A percentile compares a stretch with the other conserved stretches of the same genome.
Conservation (phyloP, 2,888 invertebrate genomes). For the Melieria crassipennis region DNA sequence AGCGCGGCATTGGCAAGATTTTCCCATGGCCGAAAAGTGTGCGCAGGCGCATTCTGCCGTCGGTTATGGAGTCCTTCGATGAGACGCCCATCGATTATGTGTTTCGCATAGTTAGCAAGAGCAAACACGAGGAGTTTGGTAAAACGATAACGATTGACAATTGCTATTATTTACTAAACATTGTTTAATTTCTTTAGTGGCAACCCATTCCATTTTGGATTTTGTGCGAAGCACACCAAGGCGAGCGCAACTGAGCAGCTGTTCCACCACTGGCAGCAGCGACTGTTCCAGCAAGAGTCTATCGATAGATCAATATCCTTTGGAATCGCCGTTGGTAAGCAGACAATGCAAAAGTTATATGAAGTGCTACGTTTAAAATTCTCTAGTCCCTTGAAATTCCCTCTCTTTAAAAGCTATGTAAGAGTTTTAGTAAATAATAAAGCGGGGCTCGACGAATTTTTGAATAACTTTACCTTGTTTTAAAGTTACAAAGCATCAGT, state of each 20-base stretch:
- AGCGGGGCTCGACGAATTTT: no score
- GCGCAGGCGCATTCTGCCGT: constrained; percentile 74
- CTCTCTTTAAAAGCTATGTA: no score
- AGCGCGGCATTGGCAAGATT: constrained; percentile 78
- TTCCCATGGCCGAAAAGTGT: constrained; percentile 71
- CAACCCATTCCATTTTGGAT: constrained; percentile 76
- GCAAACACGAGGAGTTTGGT: constrained; percentile 78
- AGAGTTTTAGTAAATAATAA: no score
- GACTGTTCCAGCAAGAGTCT: constrained; percentile 71
- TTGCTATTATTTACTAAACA: neutral
- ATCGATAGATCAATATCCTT: constrained; percentile 66
- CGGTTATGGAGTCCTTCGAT: constrained; percentile 71
- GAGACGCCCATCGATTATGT: constrained; percentile 81
- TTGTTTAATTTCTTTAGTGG: constrained; percentile 66
- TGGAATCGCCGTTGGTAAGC: constrained; percentile 54
- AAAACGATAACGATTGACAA: constrained; percentile 43
- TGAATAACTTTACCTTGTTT: no score
- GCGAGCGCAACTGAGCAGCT: constrained; percentile 70
- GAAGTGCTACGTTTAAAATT: no score
- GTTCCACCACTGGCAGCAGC: constrained; percentile 73
- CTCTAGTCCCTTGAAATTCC: no score
- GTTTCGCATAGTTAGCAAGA: constrained; percentile 86
- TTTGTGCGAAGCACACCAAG: constrained; percentile 66
- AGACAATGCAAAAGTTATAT: neutral
- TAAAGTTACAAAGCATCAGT: no score